phyloP scores from a whole-genome alignment of 2,113 vertebrate genomes.

The Marmota monax region DNA sequence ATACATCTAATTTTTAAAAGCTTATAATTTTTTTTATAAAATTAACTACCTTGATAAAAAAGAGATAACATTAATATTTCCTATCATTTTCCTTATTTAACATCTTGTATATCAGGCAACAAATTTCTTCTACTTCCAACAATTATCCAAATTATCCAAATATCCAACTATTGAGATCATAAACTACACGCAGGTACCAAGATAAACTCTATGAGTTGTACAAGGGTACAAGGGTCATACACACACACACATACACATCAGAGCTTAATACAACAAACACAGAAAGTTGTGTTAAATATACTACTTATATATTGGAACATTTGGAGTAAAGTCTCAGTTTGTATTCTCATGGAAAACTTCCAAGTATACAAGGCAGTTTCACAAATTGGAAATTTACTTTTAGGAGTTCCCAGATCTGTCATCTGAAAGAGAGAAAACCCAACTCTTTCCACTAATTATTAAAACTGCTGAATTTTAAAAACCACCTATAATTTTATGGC shows the following conservation, averaged over 20 bases:
- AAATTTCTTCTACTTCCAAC: background rate
- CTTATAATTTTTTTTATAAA: background rate
- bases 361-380: background rate
- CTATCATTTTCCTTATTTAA: background rate
- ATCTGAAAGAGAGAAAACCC: background rate
- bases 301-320: background rate
- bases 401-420: background rate
- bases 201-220: background rate
- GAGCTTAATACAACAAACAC: background rate
- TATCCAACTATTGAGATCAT: background rate
- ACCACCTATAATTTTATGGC: background rate
- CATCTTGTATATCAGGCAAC: background rate
- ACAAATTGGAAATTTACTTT: background rate
- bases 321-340: background rate
- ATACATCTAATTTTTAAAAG: background rate
- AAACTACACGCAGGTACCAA: background rate
- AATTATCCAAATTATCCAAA: background rate
- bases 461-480: background rate
- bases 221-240: background rate
- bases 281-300: constrained; percentile 7
- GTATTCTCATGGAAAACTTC: constrained; percentile 1
- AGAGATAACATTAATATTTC: background rate
- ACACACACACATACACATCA: background rate
- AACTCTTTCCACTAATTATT: background rate
- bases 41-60: background rate